These are phyloP conservation scores for Hetaerina americana DNA, from an alignment of 1,140 invertebrate genomes.

Conservation along the genomic window DNA sequence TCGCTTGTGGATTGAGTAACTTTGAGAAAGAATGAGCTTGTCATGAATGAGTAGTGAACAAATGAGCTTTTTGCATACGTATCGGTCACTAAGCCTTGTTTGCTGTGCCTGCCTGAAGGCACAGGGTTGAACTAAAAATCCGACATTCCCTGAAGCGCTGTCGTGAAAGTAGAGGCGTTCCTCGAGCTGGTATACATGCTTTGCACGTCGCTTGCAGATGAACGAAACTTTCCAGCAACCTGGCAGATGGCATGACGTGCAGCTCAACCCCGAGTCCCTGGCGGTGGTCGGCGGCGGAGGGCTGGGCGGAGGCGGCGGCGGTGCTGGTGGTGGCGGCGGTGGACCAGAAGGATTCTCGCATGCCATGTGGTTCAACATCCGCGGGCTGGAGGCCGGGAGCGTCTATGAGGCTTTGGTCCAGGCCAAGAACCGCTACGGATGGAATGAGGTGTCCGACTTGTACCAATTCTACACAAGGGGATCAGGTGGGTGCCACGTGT, in stretches of 20 bases:
- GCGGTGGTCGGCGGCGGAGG: background rate
- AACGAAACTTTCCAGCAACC: slow-evolving; percentile 58
- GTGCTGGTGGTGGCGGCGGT: background rate
- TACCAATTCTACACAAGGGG: slow-evolving; percentile 38
- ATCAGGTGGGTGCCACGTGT: background rate
- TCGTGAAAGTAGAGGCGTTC: background rate
- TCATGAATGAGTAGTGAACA: too few relatives aligned
- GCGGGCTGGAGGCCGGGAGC: slow-evolving; percentile 39
- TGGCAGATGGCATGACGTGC: slow-evolving; percentile 55
- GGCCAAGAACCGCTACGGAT: slow-evolving; percentile 51
- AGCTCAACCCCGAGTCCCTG: slow-evolving; percentile 18
- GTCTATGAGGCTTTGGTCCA: slow-evolving; percentile 49
- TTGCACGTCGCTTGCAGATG: slow-evolving; percentile 6
- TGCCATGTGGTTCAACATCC: slow-evolving; percentile 32
- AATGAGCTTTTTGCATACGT: too few relatives aligned
- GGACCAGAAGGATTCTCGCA: background rate
- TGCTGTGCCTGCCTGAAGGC: too few relatives aligned
- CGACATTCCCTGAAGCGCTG: too few relatives aligned
- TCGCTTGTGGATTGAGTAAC: too few relatives aligned
- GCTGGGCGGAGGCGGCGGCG: background rate
- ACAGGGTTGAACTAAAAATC: too few relatives aligned
- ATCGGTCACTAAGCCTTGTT: too few relatives aligned
- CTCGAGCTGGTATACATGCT: background rate
- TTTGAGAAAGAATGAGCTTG: too few relatives aligned
- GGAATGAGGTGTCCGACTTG: slow-evolving; percentile 47